A percentile compares a stretch with the other conserved stretches of the same genome.
These are phyloP conservation scores for Clostera curtula DNA, from an alignment of 2,888 invertebrate species.

Conservation along the genomic window DNA sequence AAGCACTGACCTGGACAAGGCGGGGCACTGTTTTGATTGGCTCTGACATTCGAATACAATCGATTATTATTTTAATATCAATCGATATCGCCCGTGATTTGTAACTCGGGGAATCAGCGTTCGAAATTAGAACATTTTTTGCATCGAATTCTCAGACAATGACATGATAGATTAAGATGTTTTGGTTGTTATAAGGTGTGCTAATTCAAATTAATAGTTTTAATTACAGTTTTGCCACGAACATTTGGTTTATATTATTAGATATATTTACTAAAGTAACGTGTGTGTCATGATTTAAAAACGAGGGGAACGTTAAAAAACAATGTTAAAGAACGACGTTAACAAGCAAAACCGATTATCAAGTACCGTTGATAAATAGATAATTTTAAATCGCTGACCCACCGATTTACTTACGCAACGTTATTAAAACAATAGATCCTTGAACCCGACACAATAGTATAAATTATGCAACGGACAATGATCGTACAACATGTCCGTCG, in stretches of 20 bases:
- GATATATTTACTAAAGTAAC: no score
- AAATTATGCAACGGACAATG: conserved; percentile 46
- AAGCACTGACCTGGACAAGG: conserved; percentile 64
- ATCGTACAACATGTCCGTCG: conserved; percentile 48
- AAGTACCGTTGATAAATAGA: no score
- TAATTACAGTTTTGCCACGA: no score
- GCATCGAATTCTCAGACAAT: conserved; percentile 9
- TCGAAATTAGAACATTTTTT: conserved; percentile 36
- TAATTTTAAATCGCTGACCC: conserved; percentile 20
- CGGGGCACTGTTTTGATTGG: conserved; percentile 66
- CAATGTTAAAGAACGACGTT: no score
- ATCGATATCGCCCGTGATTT: conserved; percentile 44
- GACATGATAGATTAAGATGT: conserved; percentile 5
- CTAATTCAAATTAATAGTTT: no score
- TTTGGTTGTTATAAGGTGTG: no score
- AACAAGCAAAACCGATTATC: no score
- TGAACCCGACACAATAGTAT: conserved; percentile 36
- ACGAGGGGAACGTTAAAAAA: no score
- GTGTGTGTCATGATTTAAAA: no score
- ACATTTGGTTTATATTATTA: no score
- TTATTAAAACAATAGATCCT: conserved; percentile 34
- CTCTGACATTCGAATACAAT: conserved; percentile 66
- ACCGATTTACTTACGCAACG: conserved; percentile 25
- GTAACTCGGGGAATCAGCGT: conserved; percentile 21
- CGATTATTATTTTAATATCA: conserved; percentile 66